phyloP scores from a whole-genome alignment of 2,113 vertebrate species.

The Xyrauchen texanus region DNA sequence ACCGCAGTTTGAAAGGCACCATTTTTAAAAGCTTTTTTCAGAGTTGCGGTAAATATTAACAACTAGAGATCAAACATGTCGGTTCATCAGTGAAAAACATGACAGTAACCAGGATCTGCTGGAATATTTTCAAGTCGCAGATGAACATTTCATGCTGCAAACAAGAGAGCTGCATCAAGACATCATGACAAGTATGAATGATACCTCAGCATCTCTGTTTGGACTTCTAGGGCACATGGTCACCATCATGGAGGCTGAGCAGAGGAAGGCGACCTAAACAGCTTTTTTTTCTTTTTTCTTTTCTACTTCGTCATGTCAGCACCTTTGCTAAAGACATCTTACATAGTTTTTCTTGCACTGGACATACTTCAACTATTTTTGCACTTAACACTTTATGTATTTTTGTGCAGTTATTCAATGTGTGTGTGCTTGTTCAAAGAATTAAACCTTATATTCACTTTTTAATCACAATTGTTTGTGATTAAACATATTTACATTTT shows the following conservation, averaged over 20 bases:
- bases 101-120: too few relatives aligned
- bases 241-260: not conserved
- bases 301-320: too few relatives aligned
- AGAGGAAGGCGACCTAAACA: not conserved
- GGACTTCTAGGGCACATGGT: not conserved
- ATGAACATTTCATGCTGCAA: too few relatives aligned
- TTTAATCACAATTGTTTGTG: not conserved
- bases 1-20: too few relatives aligned
- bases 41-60: too few relatives aligned
- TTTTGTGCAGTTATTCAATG: not conserved
- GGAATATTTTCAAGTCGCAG: too few relatives aligned
- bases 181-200: too few relatives aligned
- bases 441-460: not conserved
- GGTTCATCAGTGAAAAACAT: too few relatives aligned
- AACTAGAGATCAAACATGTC: too few relatives aligned
- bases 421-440: not conserved
- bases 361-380: not conserved
- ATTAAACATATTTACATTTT: not conserved
- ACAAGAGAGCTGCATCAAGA: too few relatives aligned
- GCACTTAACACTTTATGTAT: not conserved
- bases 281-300: not conserved
- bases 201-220: not conserved
- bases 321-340: too few relatives aligned
- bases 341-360: not conserved
- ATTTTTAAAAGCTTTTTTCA: too few relatives aligned